Evolutionary conservation across 1,140 invertebrate species (phyloP).

Genomic region (Trichoplusia ni): DNA sequence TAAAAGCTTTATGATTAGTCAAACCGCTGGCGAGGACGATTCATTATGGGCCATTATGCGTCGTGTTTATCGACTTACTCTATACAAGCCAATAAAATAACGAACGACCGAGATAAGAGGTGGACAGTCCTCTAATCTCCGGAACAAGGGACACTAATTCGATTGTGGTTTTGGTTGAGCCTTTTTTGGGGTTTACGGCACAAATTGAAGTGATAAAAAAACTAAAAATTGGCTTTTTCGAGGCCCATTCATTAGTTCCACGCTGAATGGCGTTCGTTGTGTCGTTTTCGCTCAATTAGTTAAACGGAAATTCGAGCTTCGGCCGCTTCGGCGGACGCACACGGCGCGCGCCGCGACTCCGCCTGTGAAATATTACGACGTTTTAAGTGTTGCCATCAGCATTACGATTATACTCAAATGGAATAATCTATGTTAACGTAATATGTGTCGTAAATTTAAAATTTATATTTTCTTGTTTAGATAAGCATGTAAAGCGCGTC

Average conservation of each 20-base stretch:
- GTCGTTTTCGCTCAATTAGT: constrained; percentile 80
- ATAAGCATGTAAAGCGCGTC: background rate
- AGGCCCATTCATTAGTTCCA: constrained; percentile 77
- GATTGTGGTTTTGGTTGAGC: constrained; percentile 79
- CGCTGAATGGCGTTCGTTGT: constrained; percentile 70
- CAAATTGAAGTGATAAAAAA: constrained; percentile 81
- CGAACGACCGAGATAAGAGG: constrained; percentile 79
- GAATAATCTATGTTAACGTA: constrained; percentile 18
- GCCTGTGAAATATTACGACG: constrained; percentile 23
- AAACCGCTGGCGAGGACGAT: constrained; percentile 77
- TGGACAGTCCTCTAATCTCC: constrained; percentile 79
- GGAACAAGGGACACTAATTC: constrained; percentile 81
- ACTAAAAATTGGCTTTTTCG: constrained; percentile 79
- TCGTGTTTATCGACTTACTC: constrained; percentile 80
- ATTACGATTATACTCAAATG: constrained; percentile 23
- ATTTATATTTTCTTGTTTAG: background rate
- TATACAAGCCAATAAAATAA: constrained; percentile 81
- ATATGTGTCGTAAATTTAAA: background rate
- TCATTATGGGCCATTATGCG: constrained; percentile 80
- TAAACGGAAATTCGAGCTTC: constrained; percentile 73
- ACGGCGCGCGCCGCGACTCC: constrained; percentile 42
- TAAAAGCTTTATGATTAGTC: constrained; percentile 81
- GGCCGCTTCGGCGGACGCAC: constrained; percentile 65
- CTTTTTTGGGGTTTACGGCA: constrained; percentile 78
- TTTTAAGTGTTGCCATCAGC: constrained; percentile 26